These are phyloP conservation scores for Alexandromys fortis DNA, from an alignment of 2,113 vertebrate genomes.

Conservation along the genomic window DNA sequence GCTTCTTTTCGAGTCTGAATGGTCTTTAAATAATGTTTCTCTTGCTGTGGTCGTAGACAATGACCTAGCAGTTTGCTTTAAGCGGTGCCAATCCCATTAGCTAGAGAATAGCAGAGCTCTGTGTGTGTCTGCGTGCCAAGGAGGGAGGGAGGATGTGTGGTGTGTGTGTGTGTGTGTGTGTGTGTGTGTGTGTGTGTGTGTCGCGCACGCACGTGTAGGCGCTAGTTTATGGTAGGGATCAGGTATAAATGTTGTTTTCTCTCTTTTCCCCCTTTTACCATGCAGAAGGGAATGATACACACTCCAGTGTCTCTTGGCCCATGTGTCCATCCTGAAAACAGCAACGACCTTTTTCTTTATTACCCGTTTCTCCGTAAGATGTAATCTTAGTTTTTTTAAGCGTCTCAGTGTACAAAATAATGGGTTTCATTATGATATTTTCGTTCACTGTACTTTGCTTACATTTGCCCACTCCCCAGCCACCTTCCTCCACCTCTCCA, in stretches of 20 bases:
- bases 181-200: constrained; percentile 25
- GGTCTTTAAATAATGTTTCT: constrained; percentile 92
- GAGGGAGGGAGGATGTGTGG: background rate
- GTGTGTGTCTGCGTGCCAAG: constrained; percentile 67
- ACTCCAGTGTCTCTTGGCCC: background rate
- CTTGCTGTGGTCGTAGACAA: constrained; percentile 88
- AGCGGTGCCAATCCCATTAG: constrained; percentile 91
- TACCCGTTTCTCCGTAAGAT: background rate
- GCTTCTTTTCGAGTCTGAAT: constrained; percentile 88
- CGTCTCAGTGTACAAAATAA: background rate
- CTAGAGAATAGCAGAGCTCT: constrained; percentile 85
- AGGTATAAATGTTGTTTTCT: constrained; percentile 46
- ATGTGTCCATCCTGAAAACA: background rate
- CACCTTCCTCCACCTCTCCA: background rate
- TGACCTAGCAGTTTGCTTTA: constrained; percentile 86
- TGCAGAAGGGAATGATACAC: constrained; percentile 8
- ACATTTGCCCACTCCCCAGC: background rate
- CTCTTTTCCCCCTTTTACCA: constrained; percentile 31
- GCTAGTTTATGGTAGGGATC: constrained; percentile 41
- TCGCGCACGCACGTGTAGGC: background rate
- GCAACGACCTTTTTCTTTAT: background rate
- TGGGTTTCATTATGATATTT: background rate
- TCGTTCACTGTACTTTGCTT: background rate
- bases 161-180: constrained; percentile 41
- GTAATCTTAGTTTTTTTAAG: background rate